These are phyloP conservation scores for Caenorhabditis becei DNA, from an alignment of 2,888 invertebrate species.

Conservation along the genomic window DNA sequence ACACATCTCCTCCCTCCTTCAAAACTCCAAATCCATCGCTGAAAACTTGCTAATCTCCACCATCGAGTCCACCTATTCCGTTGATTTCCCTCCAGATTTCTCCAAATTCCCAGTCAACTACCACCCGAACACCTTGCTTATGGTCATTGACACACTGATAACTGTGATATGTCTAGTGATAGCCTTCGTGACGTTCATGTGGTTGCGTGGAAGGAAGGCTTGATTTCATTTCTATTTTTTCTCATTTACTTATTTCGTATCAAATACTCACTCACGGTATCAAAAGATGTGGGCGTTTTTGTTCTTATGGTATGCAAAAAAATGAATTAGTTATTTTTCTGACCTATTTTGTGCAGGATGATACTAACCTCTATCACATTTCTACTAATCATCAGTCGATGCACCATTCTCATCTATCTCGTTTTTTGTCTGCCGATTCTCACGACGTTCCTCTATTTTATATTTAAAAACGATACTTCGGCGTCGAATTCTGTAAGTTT, in stretches of 20 bases:
- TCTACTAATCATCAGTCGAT: slow-evolving; percentile 45
- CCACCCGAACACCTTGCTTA: slow-evolving; percentile 44
- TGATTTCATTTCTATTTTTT: slow-evolving; percentile 4
- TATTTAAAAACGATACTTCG: slow-evolving; percentile 45
- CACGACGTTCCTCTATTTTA: slow-evolving; percentile 36
- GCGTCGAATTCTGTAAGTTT: slow-evolving; percentile 25
- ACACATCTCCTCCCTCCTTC: slow-evolving; percentile 34
- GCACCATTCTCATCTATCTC: slow-evolving; percentile 50
- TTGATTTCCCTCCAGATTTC: slow-evolving; percentile 42
- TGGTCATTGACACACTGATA: slow-evolving; percentile 9
- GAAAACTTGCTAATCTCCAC: slow-evolving; percentile 39
- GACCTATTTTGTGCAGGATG: slow-evolving; percentile 26
- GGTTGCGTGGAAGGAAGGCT: not conserved
- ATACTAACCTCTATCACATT: slow-evolving; percentile 23
- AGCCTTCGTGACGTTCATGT: not conserved
- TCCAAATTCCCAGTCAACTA: slow-evolving; percentile 32
- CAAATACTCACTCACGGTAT: too few relatives aligned
- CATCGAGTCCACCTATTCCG: slow-evolving; percentile 44
- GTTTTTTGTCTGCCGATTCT: slow-evolving; percentile 45
- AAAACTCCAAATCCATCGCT: slow-evolving; percentile 30
- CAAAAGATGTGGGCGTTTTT: slow-evolving; percentile 63
- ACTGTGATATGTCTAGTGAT: not conserved
- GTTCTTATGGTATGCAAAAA: slow-evolving; percentile 28
- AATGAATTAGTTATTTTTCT: not conserved
- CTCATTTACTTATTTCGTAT: not conserved